phyloP scores from a whole-genome alignment of 2,113 vertebrate genomes.

The Misgurnus anguillicaudatus region DNA sequence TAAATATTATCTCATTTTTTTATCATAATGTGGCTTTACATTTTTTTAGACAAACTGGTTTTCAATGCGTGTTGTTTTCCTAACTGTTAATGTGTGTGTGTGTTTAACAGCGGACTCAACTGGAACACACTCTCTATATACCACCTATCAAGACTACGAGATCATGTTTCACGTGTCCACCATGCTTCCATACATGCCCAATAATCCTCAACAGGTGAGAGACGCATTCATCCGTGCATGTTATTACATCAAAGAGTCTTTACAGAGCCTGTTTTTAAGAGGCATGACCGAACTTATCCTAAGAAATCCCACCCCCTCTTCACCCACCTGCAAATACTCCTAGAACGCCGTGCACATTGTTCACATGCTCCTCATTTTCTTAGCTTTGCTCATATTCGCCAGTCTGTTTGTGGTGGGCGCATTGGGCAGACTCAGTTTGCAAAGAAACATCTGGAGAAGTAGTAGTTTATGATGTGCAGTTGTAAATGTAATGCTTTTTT shows the following conservation, averaged over 20 bases:
- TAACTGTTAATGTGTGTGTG: conserved; percentile 29
- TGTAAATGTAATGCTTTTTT: conserved; percentile 19
- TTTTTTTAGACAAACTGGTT: no score
- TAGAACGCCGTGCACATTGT: background rate
- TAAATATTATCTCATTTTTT: no score
- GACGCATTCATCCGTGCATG: background rate
- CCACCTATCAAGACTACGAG: conserved; percentile 91
- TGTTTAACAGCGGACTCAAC: conserved; percentile 85
- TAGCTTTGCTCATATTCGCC: conserved; percentile 8
- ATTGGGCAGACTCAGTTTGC: conserved; percentile 18
- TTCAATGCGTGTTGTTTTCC: background rate
- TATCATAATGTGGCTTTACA: no score
- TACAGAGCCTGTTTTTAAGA: background rate
- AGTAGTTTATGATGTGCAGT: conserved; percentile 7
- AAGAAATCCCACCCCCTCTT: background rate
- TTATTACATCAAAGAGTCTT: background rate
- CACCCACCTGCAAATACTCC: background rate
- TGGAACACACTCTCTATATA: conserved; percentile 93
- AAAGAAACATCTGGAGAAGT: conserved; percentile 33
- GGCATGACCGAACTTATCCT: conserved; percentile 28
- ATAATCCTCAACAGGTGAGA: conserved; percentile 90
- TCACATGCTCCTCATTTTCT: conserved; percentile 14
- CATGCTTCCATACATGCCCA: conserved; percentile 94
- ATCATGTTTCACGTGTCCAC: conserved; percentile 98
- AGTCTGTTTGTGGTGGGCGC: conserved; percentile 13